A percentile compares a stretch with the other conserved stretches of the same genome.
These are phyloP conservation scores for Desmodus rotundus DNA, from an alignment of 2,113 vertebrate species.

Conservation along the genomic window DNA sequence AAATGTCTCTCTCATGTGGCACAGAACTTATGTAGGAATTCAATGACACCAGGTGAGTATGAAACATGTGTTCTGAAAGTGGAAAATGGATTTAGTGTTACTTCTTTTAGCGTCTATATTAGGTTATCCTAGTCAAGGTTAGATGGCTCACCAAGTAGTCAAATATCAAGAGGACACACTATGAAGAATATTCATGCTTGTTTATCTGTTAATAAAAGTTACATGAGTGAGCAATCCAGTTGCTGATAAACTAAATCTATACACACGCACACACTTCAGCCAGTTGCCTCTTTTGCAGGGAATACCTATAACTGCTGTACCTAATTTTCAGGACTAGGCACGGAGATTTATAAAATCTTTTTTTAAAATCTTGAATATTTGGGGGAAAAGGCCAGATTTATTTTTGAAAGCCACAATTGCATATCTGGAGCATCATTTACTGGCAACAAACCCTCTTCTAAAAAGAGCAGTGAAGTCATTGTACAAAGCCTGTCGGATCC, in stretches of 20 bases:
- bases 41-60: slow-evolving; percentile 44
- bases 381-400: not conserved
- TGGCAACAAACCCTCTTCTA: not conserved
- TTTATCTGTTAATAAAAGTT: slow-evolving; percentile 56
- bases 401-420: slow-evolving; percentile 39
- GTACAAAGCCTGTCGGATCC: not conserved
- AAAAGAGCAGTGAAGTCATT: not conserved
- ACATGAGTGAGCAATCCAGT: slow-evolving; percentile 33
- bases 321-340: slow-evolving; percentile 22
- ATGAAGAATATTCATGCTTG: slow-evolving; percentile 55
- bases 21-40: slow-evolving; percentile 65
- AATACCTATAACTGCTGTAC: slow-evolving; percentile 47
- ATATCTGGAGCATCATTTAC: not conserved
- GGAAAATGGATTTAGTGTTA: slow-evolving; percentile 53
- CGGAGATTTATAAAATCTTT: slow-evolving; percentile 41
- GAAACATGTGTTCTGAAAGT: slow-evolving; percentile 60
- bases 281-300: slow-evolving; percentile 56
- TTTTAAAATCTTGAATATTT: slow-evolving; percentile 35
- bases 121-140: slow-evolving; percentile 24
- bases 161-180: slow-evolving; percentile 43
- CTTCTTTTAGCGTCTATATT: not conserved
- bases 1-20: slow-evolving; percentile 53
- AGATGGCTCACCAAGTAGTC: not conserved
- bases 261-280: not conserved
- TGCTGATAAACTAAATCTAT: not conserved